Percentiles rank a stretch among this genome's conserved stretches.
These are phyloP conservation scores for Pachypeltis micranthus DNA, from an alignment of 1,140 invertebrate genomes.

Conservation along the genomic window DNA sequence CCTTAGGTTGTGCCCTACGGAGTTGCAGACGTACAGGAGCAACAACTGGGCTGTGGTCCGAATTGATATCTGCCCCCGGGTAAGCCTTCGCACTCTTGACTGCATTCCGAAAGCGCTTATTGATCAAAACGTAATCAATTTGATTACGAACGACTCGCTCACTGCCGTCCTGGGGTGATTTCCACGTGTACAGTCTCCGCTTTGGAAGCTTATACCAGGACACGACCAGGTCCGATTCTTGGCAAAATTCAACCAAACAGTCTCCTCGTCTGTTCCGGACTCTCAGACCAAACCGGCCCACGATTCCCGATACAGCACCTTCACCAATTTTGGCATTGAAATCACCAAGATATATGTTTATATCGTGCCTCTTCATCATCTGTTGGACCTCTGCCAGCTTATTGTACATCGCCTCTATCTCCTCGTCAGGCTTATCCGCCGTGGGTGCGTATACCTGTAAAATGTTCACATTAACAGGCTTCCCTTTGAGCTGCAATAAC, in stretches of 20 bases:
- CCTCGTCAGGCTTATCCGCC: too few species aligned
- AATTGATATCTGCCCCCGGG: conserved; percentile 15
- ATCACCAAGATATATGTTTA: conserved; percentile 27
- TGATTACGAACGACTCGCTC: conserved; percentile 31
- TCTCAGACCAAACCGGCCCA: too few species aligned
- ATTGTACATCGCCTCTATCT: too few species aligned
- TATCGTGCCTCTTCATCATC: conserved; percentile 18
- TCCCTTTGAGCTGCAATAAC: too few species aligned
- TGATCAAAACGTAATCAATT: conserved; percentile 32
- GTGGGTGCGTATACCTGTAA: too few species aligned
- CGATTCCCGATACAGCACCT: conserved; percentile 13
- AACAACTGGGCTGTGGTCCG: conserved; percentile 31
- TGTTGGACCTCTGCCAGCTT: too few species aligned
- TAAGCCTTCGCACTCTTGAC: conserved; percentile 23
- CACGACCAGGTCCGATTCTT: conserved; percentile 28
- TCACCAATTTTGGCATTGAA: conserved; percentile 29
- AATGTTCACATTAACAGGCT: too few species aligned
- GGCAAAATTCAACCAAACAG: conserved; percentile 28
- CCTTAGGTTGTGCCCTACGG: not conserved
- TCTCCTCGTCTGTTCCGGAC: too few species aligned
- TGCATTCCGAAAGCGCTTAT: conserved; percentile 28
- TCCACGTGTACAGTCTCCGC: conserved; percentile 32
- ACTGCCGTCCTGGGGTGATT: conserved; percentile 28
- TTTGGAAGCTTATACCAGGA: conserved; percentile 30
- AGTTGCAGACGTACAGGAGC: conserved; percentile 16